Base-by-base conservation (phyloP, 2,888 invertebrate genomes). In the Apodemia duryi region DNA sequence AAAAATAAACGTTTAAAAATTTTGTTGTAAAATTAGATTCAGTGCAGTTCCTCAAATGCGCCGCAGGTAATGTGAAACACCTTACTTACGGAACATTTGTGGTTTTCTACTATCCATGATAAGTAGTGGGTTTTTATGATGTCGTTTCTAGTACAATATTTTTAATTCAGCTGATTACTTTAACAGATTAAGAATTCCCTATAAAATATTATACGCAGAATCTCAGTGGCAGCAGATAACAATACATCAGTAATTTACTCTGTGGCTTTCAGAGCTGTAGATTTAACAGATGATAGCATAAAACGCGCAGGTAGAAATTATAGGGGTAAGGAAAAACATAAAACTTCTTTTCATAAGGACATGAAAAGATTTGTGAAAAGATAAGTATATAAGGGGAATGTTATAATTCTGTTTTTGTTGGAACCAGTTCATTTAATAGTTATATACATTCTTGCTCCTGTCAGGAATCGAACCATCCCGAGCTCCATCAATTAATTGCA, bases 301-400 rank as follows among this genome's bases (percentile, higher is more conserved):
- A 67, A 64, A 41, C 29, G 46, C 46, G 60, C 57, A 63, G 4
- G 38, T 65, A 63, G 43, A 61, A 60, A 60, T 65, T 62, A 32
- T 61, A 63, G 68, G 67, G 67, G 67, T 66, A 69, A 69, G 66
- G 64, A 65, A 61, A 60, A 60, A 62, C 64, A 62, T 64, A 61
- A 9, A 49, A 65, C 62, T 52, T 52, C 46, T 64, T 63, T 64
- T 43, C n/a, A 64, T 52, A n/a, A 9, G 49, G 54, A 35, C 35
- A 35, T 62, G 49, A 63, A 57, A 63, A 62, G 57, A 60, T 64
- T 43, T 65, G 65, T 43, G 11, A 13, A 11, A 43, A 38, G 7
- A 9, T 43, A 43, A 2, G 43, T 43, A 43, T 43, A 43, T 43
- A 43, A 43, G 43, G 43, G 43, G 43, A 43, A 11, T 11, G 3